phyloP scores from a whole-genome alignment of 2,888 invertebrate species.

The Calliscelio sp. region DNA sequence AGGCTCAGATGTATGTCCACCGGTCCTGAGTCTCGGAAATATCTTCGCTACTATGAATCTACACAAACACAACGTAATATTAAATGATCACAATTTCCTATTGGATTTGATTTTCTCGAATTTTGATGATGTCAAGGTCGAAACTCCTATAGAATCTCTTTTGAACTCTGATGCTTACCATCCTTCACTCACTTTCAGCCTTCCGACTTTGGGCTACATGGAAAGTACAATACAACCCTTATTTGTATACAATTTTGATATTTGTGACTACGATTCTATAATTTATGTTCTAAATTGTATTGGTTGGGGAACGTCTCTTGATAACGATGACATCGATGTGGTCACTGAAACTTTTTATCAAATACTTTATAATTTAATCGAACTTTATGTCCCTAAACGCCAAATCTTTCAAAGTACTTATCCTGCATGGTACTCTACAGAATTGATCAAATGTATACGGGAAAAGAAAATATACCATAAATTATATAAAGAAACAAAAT shows the following conservation, averaged over 20 bases:
- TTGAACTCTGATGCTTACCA: background rate
- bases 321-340: background rate
- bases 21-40: background rate
- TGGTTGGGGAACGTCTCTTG: background rate
- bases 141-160: background rate
- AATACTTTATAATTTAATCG: background rate
- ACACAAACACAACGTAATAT: background rate
- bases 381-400: background rate
- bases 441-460: background rate
- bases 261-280: background rate
- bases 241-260: background rate
- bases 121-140: background rate
- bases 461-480: too few species aligned
- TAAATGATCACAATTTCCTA: background rate
- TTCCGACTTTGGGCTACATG: too few species aligned
- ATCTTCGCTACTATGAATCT: background rate
- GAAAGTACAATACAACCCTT: too few species aligned
- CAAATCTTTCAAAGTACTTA: background rate
- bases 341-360: background rate
- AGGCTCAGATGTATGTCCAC: too few species aligned
- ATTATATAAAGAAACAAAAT: too few species aligned
- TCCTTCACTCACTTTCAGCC: background rate
- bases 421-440: background rate
- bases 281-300: background rate
- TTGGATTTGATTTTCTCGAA: constrained; percentile 4